A percentile compares a stretch with the other conserved stretches of the same genome.
These are phyloP conservation scores for Adelphocoris suturalis DNA, from an alignment of 2,888 invertebrate species.

Conservation along the genomic window DNA sequence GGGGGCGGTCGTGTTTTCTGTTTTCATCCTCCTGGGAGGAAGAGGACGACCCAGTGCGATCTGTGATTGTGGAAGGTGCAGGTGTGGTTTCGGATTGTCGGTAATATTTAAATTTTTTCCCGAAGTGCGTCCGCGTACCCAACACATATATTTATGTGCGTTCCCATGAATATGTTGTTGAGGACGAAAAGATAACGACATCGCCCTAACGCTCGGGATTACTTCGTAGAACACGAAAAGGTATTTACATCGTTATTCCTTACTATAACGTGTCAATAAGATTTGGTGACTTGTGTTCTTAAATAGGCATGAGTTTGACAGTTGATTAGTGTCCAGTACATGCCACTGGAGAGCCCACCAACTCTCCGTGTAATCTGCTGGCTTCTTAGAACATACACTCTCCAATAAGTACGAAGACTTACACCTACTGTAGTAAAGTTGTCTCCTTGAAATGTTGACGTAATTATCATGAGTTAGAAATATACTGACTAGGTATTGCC, in stretches of 20 bases:
- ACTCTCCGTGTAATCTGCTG: no score
- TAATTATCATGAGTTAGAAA: no score
- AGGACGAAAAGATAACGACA: constrained; percentile 75
- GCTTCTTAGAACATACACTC: no score
- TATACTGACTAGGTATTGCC: no score
- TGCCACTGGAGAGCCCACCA: no score
- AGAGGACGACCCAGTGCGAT: constrained; percentile 27
- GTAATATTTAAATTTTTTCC: not conserved
- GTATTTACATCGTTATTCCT: not conserved
- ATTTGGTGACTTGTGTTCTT: not conserved
- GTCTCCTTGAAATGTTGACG: no score
- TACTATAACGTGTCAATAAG: not conserved
- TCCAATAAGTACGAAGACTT: no score
- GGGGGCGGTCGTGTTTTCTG: constrained; percentile 52
- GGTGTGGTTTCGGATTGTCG: constrained; percentile 8
- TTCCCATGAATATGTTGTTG: constrained; percentile 75
- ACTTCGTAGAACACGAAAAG: not conserved
- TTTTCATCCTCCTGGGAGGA: constrained; percentile 50
- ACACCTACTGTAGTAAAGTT: no score
- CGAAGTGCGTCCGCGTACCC: constrained; percentile 47
- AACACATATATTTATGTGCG: constrained; percentile 33
- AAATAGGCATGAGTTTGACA: not conserved
- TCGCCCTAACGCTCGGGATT: constrained; percentile 33
- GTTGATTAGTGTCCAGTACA: not conserved
- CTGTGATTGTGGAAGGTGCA: constrained; percentile 47